Evolutionary conservation across 2,113 vertebrate genomes (phyloP).

Genomic region (Sinocyclocheilus rhinocerous): DNA sequence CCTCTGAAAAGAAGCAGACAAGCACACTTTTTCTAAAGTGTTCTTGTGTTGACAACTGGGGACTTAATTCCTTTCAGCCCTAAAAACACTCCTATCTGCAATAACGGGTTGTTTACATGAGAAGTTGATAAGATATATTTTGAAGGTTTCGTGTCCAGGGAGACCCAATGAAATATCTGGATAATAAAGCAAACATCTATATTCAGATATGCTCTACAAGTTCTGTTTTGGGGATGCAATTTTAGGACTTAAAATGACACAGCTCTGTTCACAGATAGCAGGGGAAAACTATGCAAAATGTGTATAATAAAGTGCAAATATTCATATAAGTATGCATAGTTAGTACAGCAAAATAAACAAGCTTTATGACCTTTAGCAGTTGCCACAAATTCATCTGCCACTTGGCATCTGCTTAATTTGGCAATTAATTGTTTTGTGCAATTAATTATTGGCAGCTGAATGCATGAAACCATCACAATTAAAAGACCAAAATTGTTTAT

Average conservation of each 20-base stretch:
- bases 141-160: neutral
- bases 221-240: neutral
- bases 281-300: neutral
- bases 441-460: neutral
- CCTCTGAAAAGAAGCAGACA: neutral
- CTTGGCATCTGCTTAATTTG: neutral
- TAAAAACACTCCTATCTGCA: conserved; percentile 4
- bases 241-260: neutral
- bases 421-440: neutral
- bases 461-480: neutral
- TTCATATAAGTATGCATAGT: neutral
- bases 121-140: conserved; percentile 29
- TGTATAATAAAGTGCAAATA: neutral
- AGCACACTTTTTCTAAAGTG: neutral
- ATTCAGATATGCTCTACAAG: neutral
- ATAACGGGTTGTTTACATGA: conserved; percentile 14
- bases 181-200: neutral
- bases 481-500: neutral
- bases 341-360: neutral
- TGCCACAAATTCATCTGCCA: neutral
- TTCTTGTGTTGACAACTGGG: neutral
- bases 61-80: neutral
- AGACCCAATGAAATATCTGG: neutral
- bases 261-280: neutral
- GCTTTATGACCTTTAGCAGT: neutral